Base-by-base conservation (phyloP, 2,113 vertebrate species). In the Hiodon alosoides region DNA sequence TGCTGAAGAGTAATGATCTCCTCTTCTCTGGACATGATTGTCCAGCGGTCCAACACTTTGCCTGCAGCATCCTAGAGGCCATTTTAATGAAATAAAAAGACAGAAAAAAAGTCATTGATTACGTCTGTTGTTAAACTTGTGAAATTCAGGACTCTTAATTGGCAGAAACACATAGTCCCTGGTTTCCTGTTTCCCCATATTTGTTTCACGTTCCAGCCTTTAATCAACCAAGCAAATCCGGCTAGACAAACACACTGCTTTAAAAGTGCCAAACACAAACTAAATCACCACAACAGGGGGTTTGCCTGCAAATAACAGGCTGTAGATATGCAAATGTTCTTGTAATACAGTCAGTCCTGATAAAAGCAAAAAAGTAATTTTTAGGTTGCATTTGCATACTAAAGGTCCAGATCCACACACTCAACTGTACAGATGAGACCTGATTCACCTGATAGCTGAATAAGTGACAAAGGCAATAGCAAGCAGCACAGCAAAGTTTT, bases 41-140 rank as follows among this genome's bases (percentile, higher is more conserved):
- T 86, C 97, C 96, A 98, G 84, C 88, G 89, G 85, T 98, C 95
- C 89, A 98, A 87, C 82, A 94, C 94, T 81, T 90, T 93, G 83
- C 96, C 97, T 66, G 85, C 93, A 90, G 86, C 90, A 80, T 91
- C 95, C 94, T 94, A 85, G n/a, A n/a, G 87, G 86, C 88, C 90
- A 87, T 86, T 89, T 89, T 86, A 92, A 88, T 90, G 88, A 91
- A 91, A 92, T 89, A 93, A 90, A 92, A 84, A 91, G 84, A 91
- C 89, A 90, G 79, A 91, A 82, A 91, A 83, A 88, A 88, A 84
- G 76, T 90, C 91, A 93, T 87, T 92, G 90, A 93, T 88, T 89
- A 89, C 83, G 78, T 76, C 87, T 54, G 77, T 85, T 76, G 82
- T 86, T 77, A 83, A 82, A 90, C 81, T 87, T 83, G 80, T 81